These are phyloP conservation scores for Netelia virgata DNA, from an alignment of 2,888 invertebrate genomes.

Conservation along the genomic window DNA sequence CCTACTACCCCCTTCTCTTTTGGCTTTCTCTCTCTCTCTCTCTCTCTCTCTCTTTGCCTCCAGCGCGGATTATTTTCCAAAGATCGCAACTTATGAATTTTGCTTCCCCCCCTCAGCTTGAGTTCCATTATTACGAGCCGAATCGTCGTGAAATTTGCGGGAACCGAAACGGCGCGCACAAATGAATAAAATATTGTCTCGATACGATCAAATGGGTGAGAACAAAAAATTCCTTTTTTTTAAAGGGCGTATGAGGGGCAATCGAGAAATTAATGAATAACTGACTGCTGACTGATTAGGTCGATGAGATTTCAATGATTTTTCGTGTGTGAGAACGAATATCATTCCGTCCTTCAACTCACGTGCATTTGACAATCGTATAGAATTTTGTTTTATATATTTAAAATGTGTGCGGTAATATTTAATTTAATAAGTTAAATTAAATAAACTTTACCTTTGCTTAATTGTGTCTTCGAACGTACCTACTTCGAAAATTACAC, in stretches of 20 bases:
- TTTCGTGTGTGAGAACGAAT: too few relatives aligned
- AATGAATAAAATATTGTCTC: conserved; percentile 14
- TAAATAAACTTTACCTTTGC: too few relatives aligned
- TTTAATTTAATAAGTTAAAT: too few relatives aligned
- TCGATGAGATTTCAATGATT: too few relatives aligned
- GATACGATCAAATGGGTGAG: not conserved
- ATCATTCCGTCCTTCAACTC: too few relatives aligned
- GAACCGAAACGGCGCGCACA: conserved; percentile 2
- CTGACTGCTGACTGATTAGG: too few relatives aligned
- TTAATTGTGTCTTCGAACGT: too few relatives aligned
- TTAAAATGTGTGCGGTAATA: too few relatives aligned
- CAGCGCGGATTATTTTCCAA: conserved; percentile 78
- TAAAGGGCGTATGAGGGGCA: not conserved
- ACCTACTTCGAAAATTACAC: too few relatives aligned
- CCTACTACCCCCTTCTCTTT: conserved; percentile 32
- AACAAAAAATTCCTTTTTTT: not conserved
- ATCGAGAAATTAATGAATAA: not conserved
- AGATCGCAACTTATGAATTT: conserved; percentile 83
- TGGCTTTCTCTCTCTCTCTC: not conserved
- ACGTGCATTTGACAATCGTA: too few relatives aligned
- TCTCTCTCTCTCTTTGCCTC: conserved; percentile 42
- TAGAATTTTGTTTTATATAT: too few relatives aligned
- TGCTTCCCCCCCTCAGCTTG: conserved; percentile 72
- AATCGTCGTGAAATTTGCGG: conserved; percentile 56
- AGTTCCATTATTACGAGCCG: conserved; percentile 22